These are phyloP conservation scores for Drosophila stalkeri DNA, from an alignment of 2,888 invertebrate species.

Conservation along the genomic window DNA sequence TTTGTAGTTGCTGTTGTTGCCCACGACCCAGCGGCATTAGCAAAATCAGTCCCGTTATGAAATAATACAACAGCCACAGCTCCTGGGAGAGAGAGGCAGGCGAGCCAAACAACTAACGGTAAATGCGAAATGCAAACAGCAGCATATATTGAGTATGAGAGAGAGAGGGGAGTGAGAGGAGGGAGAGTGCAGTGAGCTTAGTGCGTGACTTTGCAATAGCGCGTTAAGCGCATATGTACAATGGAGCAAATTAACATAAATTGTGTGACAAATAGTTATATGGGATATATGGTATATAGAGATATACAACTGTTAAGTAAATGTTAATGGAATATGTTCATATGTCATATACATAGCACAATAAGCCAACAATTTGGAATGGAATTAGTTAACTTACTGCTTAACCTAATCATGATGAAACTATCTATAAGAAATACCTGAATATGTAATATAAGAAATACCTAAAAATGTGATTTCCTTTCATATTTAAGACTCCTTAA, in stretches of 20 bases:
- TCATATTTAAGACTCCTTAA: too few relatives aligned
- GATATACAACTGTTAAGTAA: too few relatives aligned
- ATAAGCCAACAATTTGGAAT: too few relatives aligned
- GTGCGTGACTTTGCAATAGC: constrained; percentile 10
- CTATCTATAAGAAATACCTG: too few relatives aligned
- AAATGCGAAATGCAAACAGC: constrained; percentile 72
- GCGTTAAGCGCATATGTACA: not conserved
- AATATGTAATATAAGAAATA: too few relatives aligned
- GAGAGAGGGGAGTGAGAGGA: not conserved
- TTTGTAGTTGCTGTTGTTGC: not conserved
- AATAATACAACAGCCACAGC: constrained; percentile 22
- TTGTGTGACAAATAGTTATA: not conserved
- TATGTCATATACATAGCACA: too few relatives aligned
- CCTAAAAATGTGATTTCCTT: too few relatives aligned
- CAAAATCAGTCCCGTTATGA: constrained; percentile 49
- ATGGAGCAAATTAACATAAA: constrained; percentile 2
- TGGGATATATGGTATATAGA: not conserved
- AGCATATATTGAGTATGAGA: not conserved
- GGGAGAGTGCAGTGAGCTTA: not conserved
- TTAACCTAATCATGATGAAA: too few relatives aligned
- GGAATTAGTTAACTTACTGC: too few relatives aligned
- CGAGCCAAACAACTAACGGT: constrained; percentile 21
- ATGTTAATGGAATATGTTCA: too few relatives aligned
- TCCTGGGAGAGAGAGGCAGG: not conserved
- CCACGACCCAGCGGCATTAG: constrained; percentile 46